Percentiles rank a stretch among this genome's conserved stretches.
These are phyloP conservation scores for Conus ventricosus DNA, from an alignment of 1,140 invertebrate genomes.

Conservation along the genomic window DNA sequence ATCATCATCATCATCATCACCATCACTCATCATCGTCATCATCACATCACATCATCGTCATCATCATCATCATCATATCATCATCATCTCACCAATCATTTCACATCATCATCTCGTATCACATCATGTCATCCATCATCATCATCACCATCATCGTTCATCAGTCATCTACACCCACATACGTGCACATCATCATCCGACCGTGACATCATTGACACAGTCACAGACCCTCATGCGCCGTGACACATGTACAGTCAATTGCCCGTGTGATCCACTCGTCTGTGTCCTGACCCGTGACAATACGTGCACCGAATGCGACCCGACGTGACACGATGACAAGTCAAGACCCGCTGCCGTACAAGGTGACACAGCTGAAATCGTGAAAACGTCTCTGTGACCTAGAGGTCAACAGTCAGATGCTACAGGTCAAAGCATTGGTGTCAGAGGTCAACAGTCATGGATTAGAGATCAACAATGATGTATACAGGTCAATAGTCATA, in stretches of 20 bases:
- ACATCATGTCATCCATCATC: slow-evolving; percentile 33
- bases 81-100: not conserved
- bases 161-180: too few relatives aligned
- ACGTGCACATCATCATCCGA: too few relatives aligned
- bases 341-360: slow-evolving; percentile 54
- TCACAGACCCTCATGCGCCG: not conserved
- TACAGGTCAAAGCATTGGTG: not conserved
- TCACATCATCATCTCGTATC: not conserved
- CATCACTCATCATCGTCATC: not conserved
- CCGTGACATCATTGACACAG: not conserved
- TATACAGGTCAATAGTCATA: not conserved
- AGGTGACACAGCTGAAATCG: slow-evolving; percentile 54
- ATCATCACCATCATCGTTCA: too few relatives aligned
- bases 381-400: too few relatives aligned
- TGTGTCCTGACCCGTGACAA: slow-evolving; percentile 49
- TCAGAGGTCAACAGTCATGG: not conserved
- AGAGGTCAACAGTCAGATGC: not conserved
- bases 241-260: slow-evolving; percentile 7
- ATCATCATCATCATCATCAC: slow-evolving; percentile 10
- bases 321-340: slow-evolving; percentile 55
- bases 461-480: not conserved
- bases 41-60: slow-evolving; percentile 15
- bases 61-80: slow-evolving; percentile 20
- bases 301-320: slow-evolving; percentile 44
- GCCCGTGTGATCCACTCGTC: too few relatives aligned